phyloP scores from a whole-genome alignment of 2,888 invertebrate genomes.

The Allophyes oxyacanthae region DNA sequence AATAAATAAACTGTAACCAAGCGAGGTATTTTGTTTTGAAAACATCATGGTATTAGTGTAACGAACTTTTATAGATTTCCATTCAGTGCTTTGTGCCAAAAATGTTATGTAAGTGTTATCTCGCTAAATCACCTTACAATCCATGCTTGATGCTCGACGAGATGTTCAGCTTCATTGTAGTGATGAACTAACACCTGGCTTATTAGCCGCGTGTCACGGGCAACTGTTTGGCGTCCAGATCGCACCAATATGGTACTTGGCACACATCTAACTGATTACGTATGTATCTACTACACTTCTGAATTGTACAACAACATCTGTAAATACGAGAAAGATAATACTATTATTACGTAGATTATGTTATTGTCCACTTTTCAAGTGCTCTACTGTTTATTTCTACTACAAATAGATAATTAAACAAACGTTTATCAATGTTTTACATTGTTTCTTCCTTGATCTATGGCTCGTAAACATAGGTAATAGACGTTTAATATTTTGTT shows the following conservation, averaged over 20 bases:
- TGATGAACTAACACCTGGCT: slow-evolving; percentile 50
- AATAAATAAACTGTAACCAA: not conserved
- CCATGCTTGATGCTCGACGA: slow-evolving; percentile 15
- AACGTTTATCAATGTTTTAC: slow-evolving; percentile 12
- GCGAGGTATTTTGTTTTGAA: too few relatives aligned
- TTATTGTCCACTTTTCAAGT: slow-evolving; percentile 18
- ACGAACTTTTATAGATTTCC: not conserved
- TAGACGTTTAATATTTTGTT: slow-evolving; percentile 13
- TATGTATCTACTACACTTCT: slow-evolving; percentile 14
- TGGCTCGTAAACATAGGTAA: slow-evolving; percentile 19
- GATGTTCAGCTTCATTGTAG: slow-evolving; percentile 25
- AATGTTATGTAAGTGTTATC: not conserved
- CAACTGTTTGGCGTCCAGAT: slow-evolving; percentile 68
- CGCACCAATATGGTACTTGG: slow-evolving; percentile 62
- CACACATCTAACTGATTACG: slow-evolving; percentile 54
- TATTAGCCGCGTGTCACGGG: slow-evolving; percentile 69
- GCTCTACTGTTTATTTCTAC: slow-evolving; percentile 14
- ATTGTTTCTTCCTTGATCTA: slow-evolving; percentile 36
- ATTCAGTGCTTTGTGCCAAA: not conserved
- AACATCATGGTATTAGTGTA: too few relatives aligned
- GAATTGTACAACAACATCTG: slow-evolving; percentile 29
- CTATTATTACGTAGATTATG: slow-evolving; percentile 12
- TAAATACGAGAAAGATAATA: slow-evolving; percentile 47
- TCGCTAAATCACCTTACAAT: slow-evolving; percentile 1
- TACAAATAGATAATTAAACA: slow-evolving; percentile 19